These are phyloP conservation scores for Baronia brevicornis DNA, from an alignment of 2,888 invertebrate genomes.

Conservation along the genomic window DNA sequence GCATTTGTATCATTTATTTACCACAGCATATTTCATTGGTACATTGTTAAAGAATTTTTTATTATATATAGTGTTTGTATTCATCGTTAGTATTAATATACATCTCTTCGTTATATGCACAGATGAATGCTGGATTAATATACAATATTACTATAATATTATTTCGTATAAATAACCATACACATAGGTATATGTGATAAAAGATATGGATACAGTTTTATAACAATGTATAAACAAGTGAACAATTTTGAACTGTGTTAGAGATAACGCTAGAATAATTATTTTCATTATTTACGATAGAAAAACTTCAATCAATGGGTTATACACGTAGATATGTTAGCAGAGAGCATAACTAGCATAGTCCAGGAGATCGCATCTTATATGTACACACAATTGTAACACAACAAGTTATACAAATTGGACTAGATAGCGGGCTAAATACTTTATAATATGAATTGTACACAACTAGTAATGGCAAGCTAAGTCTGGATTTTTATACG, in stretches of 20 bases:
- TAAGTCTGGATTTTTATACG: slow-evolving; percentile 58
- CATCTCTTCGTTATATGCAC: slow-evolving; percentile 68
- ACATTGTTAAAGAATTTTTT: slow-evolving; percentile 69
- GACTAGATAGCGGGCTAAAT: slow-evolving; percentile 9
- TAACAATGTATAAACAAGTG: slow-evolving; percentile 74
- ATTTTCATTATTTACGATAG: slow-evolving; percentile 56
- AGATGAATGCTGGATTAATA: slow-evolving; percentile 66
- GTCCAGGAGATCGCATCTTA: slow-evolving; percentile 44
- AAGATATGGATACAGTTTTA: slow-evolving; percentile 68
- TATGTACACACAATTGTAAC: slow-evolving; percentile 53
- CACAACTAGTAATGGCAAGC: slow-evolving; percentile 65
- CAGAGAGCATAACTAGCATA: slow-evolving; percentile 61
- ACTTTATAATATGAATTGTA: slow-evolving; percentile 35
- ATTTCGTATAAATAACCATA: slow-evolving; percentile 69
- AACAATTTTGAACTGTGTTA: slow-evolving; percentile 70
- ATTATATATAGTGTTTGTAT: slow-evolving; percentile 53
- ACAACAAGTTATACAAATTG: slow-evolving; percentile 13
- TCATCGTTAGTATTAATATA: slow-evolving; percentile 64
- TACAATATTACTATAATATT: slow-evolving; percentile 55
- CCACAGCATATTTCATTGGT: slow-evolving; percentile 72
- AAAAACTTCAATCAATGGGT: slow-evolving; percentile 58
- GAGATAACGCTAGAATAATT: slow-evolving; percentile 59
- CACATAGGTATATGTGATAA: slow-evolving; percentile 62
- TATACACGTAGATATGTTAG: slow-evolving; percentile 70
- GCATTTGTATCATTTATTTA: slow-evolving; percentile 73